Evolutionary conservation across 2,113 vertebrate genomes (phyloP), one percentile per base, ranked within the genome.

Genomic region (Leucopsar rothschildi): DNA sequence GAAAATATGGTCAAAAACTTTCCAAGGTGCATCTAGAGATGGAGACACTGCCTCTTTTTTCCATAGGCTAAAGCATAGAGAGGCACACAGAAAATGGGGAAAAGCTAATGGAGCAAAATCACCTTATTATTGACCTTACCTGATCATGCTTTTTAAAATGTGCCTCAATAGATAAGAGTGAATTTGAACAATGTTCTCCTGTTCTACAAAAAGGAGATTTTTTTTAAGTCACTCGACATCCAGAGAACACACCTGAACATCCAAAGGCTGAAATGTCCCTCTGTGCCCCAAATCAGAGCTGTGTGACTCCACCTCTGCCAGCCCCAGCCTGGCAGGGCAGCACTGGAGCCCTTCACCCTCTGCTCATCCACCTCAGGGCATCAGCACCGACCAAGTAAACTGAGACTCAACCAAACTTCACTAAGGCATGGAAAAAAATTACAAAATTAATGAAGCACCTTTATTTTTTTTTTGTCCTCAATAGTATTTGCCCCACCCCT

Each of bases 191-290:
- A 50, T 5, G 3, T 10, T 76, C 63, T 71, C n/a, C 8, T 82
- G 25, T 70, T 31, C 40, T 20, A 39, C n/a, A 82, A 31, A 19
- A 39, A 55, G 60, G 3, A 59, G 19, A 37, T 52, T 39, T 59
- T 24, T 55, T 52, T 12, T 20, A n/a, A 44, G 45, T 27, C 68
- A 57, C 20, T 16, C 0, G 0, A 37, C 0, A 70, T 47, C 24
- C 27, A 71, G 25, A 55, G 65, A 82, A 47, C 52, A 50, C 21
- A n/a, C 2, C 1, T 0, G 1, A 37, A 33, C 33, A 77, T 7
- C 25, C 0, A 0, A 27, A 70, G 44, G 25, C 52, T 44, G 31
- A 50, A 47, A 19, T 2, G 2, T 29, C 27, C 40, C 49, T 73
- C 40, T 45, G 57, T 80, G 55, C 18, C 31, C 59, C 9, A 9